Conservation (phyloP, 2,888 invertebrate genomes). For the Chrysotoxum bicinctum region DNA sequence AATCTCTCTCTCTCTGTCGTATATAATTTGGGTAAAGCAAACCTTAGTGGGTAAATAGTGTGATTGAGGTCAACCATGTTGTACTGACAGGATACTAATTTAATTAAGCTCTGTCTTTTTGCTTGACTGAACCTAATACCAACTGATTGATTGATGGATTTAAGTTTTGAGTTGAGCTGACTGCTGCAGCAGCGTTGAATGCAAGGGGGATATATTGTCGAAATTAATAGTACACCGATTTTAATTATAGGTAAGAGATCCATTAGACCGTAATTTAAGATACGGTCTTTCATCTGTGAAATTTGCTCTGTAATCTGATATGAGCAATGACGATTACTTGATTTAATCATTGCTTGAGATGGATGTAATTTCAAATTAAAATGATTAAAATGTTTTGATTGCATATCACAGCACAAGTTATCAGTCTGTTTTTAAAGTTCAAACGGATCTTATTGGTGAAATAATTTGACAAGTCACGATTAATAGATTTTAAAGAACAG, state of each 20-base stretch:
- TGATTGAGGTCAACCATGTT: conserved; percentile 49
- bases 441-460: no score
- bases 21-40: background rate
- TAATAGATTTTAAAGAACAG: no score
- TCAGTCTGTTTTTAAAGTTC: no score
- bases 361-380: background rate
- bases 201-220: background rate
- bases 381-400: background rate
- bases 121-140: background rate
- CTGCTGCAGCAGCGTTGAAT: background rate
- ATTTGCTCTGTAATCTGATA: conserved; percentile 2
- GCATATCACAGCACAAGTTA: no score
- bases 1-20: background rate
- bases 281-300: background rate
- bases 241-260: background rate
- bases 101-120: conserved; percentile 17
- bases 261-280: background rate
- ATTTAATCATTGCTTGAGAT: background rate
- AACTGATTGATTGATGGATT: conserved; percentile 3
- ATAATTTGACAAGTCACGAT: no score
- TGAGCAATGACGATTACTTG: background rate
- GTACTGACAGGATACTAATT: conserved; percentile 38
- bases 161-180: background rate
- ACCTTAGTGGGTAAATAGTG: conserved; percentile 41
- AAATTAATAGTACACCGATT: conserved; percentile 1